Evolutionary conservation across 2,113 vertebrate genomes (phyloP), one percentile per base, ranked within the genome.

Genomic region (Struthio camelus): DNA sequence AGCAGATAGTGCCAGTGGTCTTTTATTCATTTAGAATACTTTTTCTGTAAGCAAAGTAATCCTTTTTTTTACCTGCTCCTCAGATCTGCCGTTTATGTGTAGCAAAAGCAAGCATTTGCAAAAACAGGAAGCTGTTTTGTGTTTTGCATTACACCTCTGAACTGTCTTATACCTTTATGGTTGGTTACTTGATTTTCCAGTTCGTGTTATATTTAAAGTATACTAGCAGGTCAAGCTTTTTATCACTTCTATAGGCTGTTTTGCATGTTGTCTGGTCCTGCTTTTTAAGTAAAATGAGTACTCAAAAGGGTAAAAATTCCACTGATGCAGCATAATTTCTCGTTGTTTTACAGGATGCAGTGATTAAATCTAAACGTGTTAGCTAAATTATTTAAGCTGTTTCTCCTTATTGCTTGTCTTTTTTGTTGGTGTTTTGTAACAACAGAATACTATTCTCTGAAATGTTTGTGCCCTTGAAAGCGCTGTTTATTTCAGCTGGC

Each of bases 51-150:
- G 56, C 46, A 90, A 54, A 24, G 24, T 13, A 18, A 32, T n/a
- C 27, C 1, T 54, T 86, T 80, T 86, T 80, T 59, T 66, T 53
- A 20, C 27, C 0, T 34, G 34, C 48, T 42, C 51, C n/a, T 92
- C 40, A 82, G 38, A 22, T 9, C 50, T 1, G 24, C 20, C 69
- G 8, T 53, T 89, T 1, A 10, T 58, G 36, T 71, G 23, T 34
- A 80, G 77, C 54, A 82, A 87, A 79, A 84, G 23, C 69, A 88
- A 44, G 50, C 0, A 0, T 56, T 80, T 75, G 72, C 61, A 90
- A 79, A 75, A 94, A 92, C 46, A 69, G 96, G 79, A 90, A 94
- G 50, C 67, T 83, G 10, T 75, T 94, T 77, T 81, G 18, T 81
- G 51, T 62, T 75, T 61, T 25, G 9, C 12, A 2, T 75, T 82